phyloP scores from a whole-genome alignment of 2,888 invertebrate genomes.

The Dryomyza anilis region DNA sequence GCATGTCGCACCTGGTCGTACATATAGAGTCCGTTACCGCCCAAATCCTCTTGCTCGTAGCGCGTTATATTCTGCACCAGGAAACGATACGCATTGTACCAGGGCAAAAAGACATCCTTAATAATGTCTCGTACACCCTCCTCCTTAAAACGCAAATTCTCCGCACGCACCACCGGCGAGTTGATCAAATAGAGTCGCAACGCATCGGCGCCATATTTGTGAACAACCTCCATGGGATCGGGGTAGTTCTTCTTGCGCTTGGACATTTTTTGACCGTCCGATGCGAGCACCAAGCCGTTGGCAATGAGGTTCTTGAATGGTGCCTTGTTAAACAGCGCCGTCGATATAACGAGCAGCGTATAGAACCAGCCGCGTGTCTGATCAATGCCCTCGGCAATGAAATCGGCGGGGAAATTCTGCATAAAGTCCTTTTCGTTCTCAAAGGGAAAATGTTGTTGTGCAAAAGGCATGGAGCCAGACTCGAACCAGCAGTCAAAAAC shows the following conservation, averaged over 20 bases:
- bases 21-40: constrained; percentile 61
- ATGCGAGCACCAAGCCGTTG: constrained; percentile 93
- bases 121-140: constrained; percentile 95
- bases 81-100: constrained; percentile 94
- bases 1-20: constrained; percentile 65
- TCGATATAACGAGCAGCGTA: constrained; percentile 95
- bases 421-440: constrained; percentile 88
- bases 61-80: constrained; percentile 90
- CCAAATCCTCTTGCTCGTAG: constrained; percentile 71
- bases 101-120: constrained; percentile 97
- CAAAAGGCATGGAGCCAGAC: constrained; percentile 99
- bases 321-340: constrained; percentile 92
- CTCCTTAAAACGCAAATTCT: constrained; percentile 95
- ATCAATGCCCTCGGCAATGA: constrained; percentile 99
- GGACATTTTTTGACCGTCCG: constrained; percentile 99
- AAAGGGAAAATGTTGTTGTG: constrained; percentile 95
- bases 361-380: constrained; percentile 99
- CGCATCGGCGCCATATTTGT: constrained; percentile 97
- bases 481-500: constrained; percentile 99
- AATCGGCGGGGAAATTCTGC: constrained; percentile 94
- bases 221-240: constrained; percentile 88
- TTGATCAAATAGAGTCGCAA: constrained; percentile 94
- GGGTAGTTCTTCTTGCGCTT: constrained; percentile 99
- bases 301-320: constrained; percentile 98
- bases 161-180: constrained; percentile 97